Conservation (phyloP, 2,797 vertebrate species). For the Muraenolepis orangiensis region DNA sequence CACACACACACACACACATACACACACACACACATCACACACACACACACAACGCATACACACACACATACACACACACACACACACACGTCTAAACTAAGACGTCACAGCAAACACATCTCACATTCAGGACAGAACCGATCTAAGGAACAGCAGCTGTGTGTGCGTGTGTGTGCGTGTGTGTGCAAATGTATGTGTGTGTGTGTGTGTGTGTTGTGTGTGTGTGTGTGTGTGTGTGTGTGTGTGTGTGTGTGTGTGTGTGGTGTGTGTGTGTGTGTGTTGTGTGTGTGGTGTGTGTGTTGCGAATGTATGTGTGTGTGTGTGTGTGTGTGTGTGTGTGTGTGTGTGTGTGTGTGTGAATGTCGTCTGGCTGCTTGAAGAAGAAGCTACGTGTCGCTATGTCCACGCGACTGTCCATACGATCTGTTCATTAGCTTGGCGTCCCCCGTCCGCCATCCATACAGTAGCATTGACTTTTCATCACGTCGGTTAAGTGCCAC, state of each 20-base stretch:
- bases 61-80: no score
- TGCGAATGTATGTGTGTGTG: no score
- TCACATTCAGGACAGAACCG: background rate
- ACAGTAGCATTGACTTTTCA: constrained; percentile 43
- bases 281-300: no score
- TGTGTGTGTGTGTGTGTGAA: no score
- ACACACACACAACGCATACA: background rate
- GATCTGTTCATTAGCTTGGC: background rate
- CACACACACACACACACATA: background rate
- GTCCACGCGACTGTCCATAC: background rate
- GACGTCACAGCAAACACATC: background rate
- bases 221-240: no score
- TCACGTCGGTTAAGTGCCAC: constrained; percentile 50
- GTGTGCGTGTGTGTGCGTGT: no score
- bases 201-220: no score
- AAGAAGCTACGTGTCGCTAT: background rate
- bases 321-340: no score
- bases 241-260: no score
- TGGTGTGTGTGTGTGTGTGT: no score
- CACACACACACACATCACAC: no score
- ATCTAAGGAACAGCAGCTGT: background rate
- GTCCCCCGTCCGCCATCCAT: background rate
- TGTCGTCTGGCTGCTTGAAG: background rate
- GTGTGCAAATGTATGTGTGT: no score
- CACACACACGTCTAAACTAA: background rate